Conservation (phyloP, 1,140 invertebrate species). For the Brevipalpus yothersi region DNA sequence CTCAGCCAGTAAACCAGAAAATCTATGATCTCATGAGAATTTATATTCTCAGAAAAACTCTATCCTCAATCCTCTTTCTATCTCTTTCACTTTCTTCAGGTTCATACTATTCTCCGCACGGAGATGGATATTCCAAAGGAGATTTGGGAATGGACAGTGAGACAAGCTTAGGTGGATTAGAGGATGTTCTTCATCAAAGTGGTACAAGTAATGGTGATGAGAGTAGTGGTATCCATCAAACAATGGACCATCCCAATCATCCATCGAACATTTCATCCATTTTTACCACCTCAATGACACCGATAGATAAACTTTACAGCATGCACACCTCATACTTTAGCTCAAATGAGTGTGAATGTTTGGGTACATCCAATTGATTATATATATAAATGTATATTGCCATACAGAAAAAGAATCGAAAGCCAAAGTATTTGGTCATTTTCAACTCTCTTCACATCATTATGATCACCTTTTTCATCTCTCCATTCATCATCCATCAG, state of each 20-base stretch:
- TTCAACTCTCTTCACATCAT: not conserved
- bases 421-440: not conserved
- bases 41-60: too few species aligned
- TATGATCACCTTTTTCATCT: not conserved
- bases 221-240: not conserved
- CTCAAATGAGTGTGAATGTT: slow-evolving; percentile 12
- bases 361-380: slow-evolving; percentile 10
- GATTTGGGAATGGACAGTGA: slow-evolving; percentile 14
- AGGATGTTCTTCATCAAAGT: slow-evolving; percentile 13
- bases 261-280: slow-evolving; percentile 60
- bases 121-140: slow-evolving; percentile 12
- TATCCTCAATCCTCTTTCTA: too few species aligned
- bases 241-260: not conserved
- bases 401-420: not conserved
- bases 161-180: slow-evolving; percentile 12
- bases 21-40: too few species aligned
- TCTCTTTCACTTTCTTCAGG: slow-evolving; percentile 1
- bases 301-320: slow-evolving; percentile 87
- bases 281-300: slow-evolving; percentile 48
- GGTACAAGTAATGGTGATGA: slow-evolving; percentile 2
- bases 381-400: not conserved
- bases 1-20: not conserved
- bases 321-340: slow-evolving; percentile 85
- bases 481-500: not conserved
- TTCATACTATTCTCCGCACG: slow-evolving; percentile 12